Base-by-base conservation (phyloP, 2,797 vertebrate species). In the Melanogrammus aeglefinus region DNA sequence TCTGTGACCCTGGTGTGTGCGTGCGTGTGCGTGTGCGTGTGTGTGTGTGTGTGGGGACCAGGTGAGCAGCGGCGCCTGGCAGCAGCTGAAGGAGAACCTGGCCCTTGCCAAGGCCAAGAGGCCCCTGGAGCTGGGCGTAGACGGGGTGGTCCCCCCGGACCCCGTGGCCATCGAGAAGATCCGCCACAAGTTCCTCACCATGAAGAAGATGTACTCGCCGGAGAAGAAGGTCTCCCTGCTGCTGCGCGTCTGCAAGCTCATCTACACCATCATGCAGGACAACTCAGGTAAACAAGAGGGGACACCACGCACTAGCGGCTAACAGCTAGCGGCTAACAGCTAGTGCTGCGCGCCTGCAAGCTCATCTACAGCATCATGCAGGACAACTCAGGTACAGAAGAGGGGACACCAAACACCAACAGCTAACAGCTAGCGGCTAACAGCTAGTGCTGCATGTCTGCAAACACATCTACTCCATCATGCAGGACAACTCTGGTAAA, bases 181-280 rank as follows among this genome's bases (percentile, higher is more conserved):
- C 88, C 96, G 96, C 80, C 94, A 97, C 82, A 99, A 99, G 87
- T 96, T 99, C 90, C 90, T 93, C 80, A 95, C 93, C 81, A 99
- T 99, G 97, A 95, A 95, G 89, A 99, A 98, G 85, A 96, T 96
- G 96, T 99, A 99, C 88, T 99, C 97, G 0, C 98, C 98, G 0
- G 97, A 99, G 86, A 98, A 98, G 89, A 99, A 99, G 86, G 98
- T 99, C 85, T 95, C 96, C 85, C 90, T 97, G 82, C 94, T 99
- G 84, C 92, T 99, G 79, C 92, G 96, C 69, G 95, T 98, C 79
- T 99, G 98, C 91, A 99, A 99, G 88, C 90, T 99, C 82, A 99
- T 99, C 90, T 99, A 99, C 91, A 98, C 95, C 13, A 96, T 97
- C 85, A 99, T 99, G 97, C 97, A 98, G 92, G 97, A 95, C 88